phyloP scores from a whole-genome alignment of 2,113 vertebrate genomes.

The Thinocorus orbignyianus region DNA sequence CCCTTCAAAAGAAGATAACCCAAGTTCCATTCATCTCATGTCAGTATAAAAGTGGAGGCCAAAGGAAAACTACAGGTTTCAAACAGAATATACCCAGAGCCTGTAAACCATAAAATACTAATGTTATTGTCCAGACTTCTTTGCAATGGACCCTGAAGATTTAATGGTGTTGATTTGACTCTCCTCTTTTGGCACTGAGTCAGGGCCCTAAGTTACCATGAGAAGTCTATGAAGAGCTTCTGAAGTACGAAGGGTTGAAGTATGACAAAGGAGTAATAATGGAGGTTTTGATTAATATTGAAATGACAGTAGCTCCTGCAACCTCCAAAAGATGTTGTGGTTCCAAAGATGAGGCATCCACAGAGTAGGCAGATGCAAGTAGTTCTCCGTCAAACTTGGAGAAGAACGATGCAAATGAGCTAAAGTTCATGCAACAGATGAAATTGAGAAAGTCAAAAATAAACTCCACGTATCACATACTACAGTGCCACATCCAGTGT shows the following conservation, averaged over 20 bases:
- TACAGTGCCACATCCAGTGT: background rate
- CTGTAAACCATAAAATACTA: background rate
- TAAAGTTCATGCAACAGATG: background rate
- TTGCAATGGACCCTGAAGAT: background rate
- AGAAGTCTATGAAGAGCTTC: background rate
- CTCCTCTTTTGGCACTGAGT: background rate
- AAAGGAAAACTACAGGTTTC: background rate
- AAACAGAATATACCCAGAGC: background rate
- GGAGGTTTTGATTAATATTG: background rate
- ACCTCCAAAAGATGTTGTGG: background rate
- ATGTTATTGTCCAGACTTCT: background rate
- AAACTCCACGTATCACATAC: background rate
- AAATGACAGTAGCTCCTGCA: background rate
- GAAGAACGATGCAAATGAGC: background rate
- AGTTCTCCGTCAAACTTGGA: background rate
- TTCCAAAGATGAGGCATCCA: background rate
- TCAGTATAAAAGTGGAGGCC: background rate
- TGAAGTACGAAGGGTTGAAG: background rate
- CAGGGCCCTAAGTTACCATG: too few species aligned
- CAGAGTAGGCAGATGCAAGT: background rate
- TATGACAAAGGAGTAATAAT: background rate
- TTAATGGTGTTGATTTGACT: background rate
- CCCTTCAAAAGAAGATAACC: background rate
- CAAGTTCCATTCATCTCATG: background rate
- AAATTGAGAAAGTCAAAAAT: background rate